Evolutionary conservation across 1,140 invertebrate genomes (phyloP).

Genomic region (Dendroctonus ponderosae): DNA sequence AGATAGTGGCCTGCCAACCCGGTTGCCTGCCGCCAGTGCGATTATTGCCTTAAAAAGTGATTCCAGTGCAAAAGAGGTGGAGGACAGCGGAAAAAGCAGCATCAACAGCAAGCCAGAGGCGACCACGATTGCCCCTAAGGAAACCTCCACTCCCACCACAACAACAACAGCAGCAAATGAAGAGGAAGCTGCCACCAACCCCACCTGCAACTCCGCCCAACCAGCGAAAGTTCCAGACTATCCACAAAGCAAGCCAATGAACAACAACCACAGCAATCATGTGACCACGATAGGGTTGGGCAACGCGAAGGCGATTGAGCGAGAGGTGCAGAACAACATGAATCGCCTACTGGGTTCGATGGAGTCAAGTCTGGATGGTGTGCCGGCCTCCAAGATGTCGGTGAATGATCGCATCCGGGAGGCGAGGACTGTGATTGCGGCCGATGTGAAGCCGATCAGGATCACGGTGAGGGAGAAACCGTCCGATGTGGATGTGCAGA

Average conservation of each 20-base stretch:
- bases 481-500: slow-evolving; percentile 47
- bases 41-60: no score
- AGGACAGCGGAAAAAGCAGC: neutral
- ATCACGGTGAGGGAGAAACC: slow-evolving; percentile 49
- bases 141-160: neutral
- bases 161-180: no score
- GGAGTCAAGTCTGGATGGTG: slow-evolving; percentile 35
- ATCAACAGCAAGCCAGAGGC: neutral
- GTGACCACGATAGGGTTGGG: slow-evolving; percentile 35
- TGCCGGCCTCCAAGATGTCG: slow-evolving; percentile 36
- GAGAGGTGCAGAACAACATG: slow-evolving; percentile 43
- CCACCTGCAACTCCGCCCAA: neutral
- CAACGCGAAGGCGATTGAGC: slow-evolving; percentile 35
- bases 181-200: neutral
- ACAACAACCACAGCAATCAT: slow-evolving; percentile 30
- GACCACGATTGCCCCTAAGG: no score
- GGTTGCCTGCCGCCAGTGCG: slow-evolving; percentile 32
- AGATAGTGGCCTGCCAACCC: slow-evolving; percentile 42
- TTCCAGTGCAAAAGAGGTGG: no score
- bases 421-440: slow-evolving; percentile 43
- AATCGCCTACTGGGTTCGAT: slow-evolving; percentile 35
- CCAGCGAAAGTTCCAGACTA: no score
- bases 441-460: slow-evolving; percentile 48
- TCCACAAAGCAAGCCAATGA: neutral
- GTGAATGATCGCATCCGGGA: slow-evolving; percentile 40